Evolutionary conservation across 2,888 invertebrate genomes (phyloP).

Genomic region (Acleris sparsana): DNA sequence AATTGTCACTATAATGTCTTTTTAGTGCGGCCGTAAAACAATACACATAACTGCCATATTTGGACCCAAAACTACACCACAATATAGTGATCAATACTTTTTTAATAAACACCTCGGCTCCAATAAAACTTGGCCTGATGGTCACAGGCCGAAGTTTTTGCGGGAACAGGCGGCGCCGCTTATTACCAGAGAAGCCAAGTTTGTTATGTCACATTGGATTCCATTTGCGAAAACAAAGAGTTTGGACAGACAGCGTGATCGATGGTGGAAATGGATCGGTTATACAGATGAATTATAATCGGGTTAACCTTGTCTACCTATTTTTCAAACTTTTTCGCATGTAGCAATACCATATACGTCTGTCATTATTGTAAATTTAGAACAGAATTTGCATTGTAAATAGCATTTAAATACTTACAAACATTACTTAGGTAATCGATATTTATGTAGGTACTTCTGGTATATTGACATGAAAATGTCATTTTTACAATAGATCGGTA

Average conservation of each 20-base stretch:
- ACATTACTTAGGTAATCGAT: too few relatives aligned
- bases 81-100: slow-evolving; percentile 27
- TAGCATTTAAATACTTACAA: too few relatives aligned
- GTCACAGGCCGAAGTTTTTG: slow-evolving; percentile 22
- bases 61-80: slow-evolving; percentile 10
- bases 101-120: slow-evolving; percentile 30
- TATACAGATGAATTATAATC: background rate
- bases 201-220: slow-evolving; percentile 12
- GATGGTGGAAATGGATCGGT: slow-evolving; percentile 9
- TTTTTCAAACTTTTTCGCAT: too few relatives aligned
- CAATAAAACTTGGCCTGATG: slow-evolving; percentile 27
- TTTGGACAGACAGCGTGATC: slow-evolving; percentile 15
- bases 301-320: background rate
- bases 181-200: slow-evolving; percentile 28
- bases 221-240: slow-evolving; percentile 1
- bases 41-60: background rate
- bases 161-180: slow-evolving; percentile 26
- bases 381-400: too few relatives aligned
- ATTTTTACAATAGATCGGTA: too few relatives aligned
- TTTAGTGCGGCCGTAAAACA: background rate
- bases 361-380: too few relatives aligned
- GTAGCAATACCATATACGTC: too few relatives aligned
- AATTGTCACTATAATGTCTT: too few relatives aligned
- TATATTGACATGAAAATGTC: too few relatives aligned
- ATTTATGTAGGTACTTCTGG: too few relatives aligned